Evolutionary conservation across 2,797 vertebrate species (phyloP), one percentile per base, ranked within the genome.

Genomic region (Menidia menidia): DNA sequence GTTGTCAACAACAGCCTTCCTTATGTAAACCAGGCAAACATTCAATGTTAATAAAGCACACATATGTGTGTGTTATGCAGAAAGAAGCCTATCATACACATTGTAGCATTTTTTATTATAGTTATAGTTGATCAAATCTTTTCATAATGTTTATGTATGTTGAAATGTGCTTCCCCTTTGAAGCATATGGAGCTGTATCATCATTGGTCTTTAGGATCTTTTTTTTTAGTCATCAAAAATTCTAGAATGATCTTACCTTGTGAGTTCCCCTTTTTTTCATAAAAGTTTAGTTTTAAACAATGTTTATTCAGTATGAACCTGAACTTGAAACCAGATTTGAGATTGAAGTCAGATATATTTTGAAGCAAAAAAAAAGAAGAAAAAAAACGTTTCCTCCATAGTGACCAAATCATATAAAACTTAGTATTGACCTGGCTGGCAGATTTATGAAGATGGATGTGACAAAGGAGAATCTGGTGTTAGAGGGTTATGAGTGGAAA

Each of bases 401-500:
- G 41, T 78, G 76, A 77, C 85, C 78, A 81, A 87, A 92, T 89
- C 67, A 42, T 78, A 87, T 88, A 84, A 89, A 85, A 86, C 52
- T 68, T 55, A 68, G 87, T 86, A 88, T 86, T 87, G 90, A 89
- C 88, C 86, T 64, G 72, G 81, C 77, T 91, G 90, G 88, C 89
- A 90, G 91, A 87, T 87, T 88, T 90, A 91, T 91, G 85, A 92
- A 93, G 93, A 94, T 84, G 80, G 88, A 94, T 93, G 85, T 78
- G 83, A 79, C 75, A 47, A 75, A 72, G 80, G 80, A 77, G 86
- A 90, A 84, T 84, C 85, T 67, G 69, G 75, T 78, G 80, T 89
- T 81, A 85, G 86, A 89, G 75, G 87, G 81, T 85, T 89, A 83
- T 81, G 88, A 88, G 86, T 80, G 81, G 89, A 90, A 91, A 91